Evolutionary conservation across 1,140 invertebrate species (phyloP).

Genomic region (Andrena cerasifolii): DNA sequence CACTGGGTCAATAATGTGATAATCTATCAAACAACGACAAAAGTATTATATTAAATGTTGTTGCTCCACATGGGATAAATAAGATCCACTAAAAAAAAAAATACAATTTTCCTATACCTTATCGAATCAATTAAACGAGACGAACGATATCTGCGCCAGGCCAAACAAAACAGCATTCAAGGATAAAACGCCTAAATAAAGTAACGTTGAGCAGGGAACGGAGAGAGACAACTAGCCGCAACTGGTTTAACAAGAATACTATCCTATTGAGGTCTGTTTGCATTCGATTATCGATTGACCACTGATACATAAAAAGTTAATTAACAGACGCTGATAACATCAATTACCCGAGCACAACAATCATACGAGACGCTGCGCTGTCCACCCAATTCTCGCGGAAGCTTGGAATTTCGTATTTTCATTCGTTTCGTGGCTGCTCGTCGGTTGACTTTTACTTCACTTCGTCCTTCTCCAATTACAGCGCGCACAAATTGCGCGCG

Average conservation of each 20-base stretch:
- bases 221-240: neutral
- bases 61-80: too few species aligned
- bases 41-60: too few species aligned
- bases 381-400: too few species aligned
- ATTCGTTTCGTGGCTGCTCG: neutral
- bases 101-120: too few species aligned
- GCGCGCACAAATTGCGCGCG: neutral
- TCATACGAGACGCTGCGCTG: neutral
- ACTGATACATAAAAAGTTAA: neutral
- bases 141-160: too few species aligned
- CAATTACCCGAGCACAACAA: too few species aligned
- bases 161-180: neutral
- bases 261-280: neutral
- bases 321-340: too few species aligned
- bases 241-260: neutral
- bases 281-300: neutral
- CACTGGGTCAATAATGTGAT: too few species aligned
- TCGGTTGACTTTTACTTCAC: neutral
- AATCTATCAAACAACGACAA: too few species aligned
- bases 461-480: neutral
- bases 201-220: neutral
- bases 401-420: neutral
- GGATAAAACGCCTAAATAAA: neutral
- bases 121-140: too few species aligned
- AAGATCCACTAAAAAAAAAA: too few species aligned